A percentile compares a stretch with the other conserved stretches of the same genome.
These are phyloP conservation scores for Pycnomerus fuliginosus DNA, from an alignment of 2,888 invertebrate species.

Conservation along the genomic window DNA sequence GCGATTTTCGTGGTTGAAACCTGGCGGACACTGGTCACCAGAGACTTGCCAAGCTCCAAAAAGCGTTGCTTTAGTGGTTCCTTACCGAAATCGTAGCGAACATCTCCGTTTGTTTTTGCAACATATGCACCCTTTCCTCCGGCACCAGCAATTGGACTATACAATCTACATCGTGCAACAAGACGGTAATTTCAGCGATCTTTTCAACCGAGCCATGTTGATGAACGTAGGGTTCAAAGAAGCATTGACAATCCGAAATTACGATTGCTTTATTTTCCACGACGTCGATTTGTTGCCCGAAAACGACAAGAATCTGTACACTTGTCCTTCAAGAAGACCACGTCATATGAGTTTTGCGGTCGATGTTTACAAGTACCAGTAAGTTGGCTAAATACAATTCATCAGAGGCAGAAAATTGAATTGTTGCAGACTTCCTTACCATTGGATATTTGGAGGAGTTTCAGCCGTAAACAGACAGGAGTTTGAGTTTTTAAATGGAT, in stretches of 20 bases:
- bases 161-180: constrained; percentile 93
- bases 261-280: constrained; percentile 94
- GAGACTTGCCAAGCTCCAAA: constrained; percentile 72
- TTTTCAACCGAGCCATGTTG: constrained; percentile 88
- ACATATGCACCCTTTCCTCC: constrained; percentile 91
- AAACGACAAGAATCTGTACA: constrained; percentile 89
- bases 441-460: too few relatives aligned
- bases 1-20: constrained; percentile 66
- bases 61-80: constrained; percentile 89
- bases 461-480: too few relatives aligned
- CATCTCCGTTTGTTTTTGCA: constrained; percentile 86
- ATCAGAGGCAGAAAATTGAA: too few relatives aligned
- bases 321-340: constrained; percentile 81
- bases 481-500: too few relatives aligned
- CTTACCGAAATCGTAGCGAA: constrained; percentile 82
- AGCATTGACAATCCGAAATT: constrained; percentile 71
- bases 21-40: constrained; percentile 86
- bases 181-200: constrained; percentile 67
- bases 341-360: constrained; percentile 92
- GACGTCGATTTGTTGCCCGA: constrained; percentile 94
- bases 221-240: constrained; percentile 97
- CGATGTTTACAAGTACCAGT: constrained; percentile 80
- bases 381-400: too few relatives aligned
- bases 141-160: constrained; percentile 91
- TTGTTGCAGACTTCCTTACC: too few relatives aligned